Percentiles rank a stretch among this genome's conserved stretches.
Conservation (phyloP, 2,113 vertebrate species). For the Callipepla squamata region DNA sequence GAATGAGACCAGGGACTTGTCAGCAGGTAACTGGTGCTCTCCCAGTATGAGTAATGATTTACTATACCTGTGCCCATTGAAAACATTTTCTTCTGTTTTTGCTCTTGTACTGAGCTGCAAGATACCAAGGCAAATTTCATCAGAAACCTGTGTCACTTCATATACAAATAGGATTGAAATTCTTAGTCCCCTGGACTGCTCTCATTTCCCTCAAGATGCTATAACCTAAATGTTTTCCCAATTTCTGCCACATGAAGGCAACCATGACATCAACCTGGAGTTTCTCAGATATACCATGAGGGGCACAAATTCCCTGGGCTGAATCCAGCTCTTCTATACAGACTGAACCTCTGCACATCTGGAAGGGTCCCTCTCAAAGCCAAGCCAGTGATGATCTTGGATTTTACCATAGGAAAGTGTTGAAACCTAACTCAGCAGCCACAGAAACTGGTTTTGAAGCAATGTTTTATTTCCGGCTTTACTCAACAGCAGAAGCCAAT, state of each 20-base stretch:
- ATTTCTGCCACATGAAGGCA: neutral
- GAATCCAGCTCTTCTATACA: neutral
- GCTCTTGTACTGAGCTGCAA: neutral
- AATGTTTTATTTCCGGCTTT: neutral
- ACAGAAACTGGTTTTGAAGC: neutral
- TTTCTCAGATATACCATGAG: neutral
- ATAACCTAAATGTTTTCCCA: neutral
- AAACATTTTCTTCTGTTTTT: neutral
- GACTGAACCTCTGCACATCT: neutral
- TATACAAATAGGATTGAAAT: neutral
- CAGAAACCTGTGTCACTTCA: neutral
- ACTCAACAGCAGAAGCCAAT: neutral
- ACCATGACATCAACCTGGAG: neutral
- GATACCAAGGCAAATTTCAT: neutral
- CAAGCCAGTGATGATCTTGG: neutral
- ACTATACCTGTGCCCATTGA: neutral
- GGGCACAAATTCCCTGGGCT: neutral
- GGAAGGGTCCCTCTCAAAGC: neutral
- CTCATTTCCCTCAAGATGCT: neutral
- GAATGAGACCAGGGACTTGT: neutral
- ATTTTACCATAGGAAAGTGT: neutral
- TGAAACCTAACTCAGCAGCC: neutral
- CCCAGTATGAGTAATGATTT: neutral
- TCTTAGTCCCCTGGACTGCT: neutral
- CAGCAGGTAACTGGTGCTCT: neutral